Conservation (phyloP, 1,140 invertebrate genomes). For the Trachymyrmex cornetzi region DNA sequence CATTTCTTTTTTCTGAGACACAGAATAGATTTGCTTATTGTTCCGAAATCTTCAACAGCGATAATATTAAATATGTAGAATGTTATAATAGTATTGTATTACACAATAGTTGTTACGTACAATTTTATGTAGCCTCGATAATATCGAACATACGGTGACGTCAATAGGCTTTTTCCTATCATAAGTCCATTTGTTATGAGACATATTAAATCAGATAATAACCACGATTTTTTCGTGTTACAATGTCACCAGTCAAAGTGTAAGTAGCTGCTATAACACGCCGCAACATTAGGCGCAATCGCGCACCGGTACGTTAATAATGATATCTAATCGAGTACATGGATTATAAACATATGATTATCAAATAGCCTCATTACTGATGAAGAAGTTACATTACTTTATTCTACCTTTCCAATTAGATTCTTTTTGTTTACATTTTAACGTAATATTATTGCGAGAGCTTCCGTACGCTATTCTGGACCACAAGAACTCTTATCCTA, state of each 20-base stretch:
- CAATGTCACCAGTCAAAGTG: slow-evolving; percentile 4
- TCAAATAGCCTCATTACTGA: slow-evolving; percentile 3
- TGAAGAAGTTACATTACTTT: slow-evolving; percentile 9
- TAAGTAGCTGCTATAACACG: neutral
- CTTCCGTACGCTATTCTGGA: neutral
- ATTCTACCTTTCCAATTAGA: slow-evolving; percentile 3
- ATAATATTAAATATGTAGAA: slow-evolving; percentile 20
- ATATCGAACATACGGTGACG: neutral
- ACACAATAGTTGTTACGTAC: neutral
- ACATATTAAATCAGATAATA: slow-evolving; percentile 6
- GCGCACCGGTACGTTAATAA: neutral
- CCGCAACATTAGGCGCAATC: slow-evolving; percentile 9
- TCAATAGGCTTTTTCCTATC: slow-evolving; percentile 12
- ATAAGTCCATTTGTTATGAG: neutral
- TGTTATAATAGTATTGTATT: neutral
- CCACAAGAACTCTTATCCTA: neutral
- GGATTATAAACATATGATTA: slow-evolving; percentile 5
- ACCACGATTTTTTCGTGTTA: neutral
- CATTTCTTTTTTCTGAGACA: neutral
- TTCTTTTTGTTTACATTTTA: slow-evolving; percentile 5
- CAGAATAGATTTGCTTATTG: neutral
- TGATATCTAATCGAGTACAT: neutral
- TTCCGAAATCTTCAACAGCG: neutral
- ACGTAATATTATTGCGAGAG: neutral
- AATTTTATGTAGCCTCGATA: slow-evolving; percentile 17